Percentiles rank a stretch among this genome's conserved stretches.
These are phyloP conservation scores for Coranthus polyacanthus DNA, from an alignment of 2,797 vertebrate genomes.

Conservation along the genomic window DNA sequence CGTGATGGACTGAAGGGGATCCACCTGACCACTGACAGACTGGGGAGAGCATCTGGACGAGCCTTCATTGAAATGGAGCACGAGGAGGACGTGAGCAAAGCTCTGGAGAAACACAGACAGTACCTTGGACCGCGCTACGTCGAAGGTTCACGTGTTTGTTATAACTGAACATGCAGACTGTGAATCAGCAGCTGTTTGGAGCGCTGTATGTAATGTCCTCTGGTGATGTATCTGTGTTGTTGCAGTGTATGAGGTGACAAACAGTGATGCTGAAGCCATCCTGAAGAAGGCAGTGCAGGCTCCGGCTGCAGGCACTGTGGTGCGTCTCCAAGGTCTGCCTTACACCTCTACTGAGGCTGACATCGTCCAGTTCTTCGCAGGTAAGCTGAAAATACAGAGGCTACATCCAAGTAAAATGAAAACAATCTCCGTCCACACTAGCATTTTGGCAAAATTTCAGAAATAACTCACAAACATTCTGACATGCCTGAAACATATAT, in stretches of 20 bases:
- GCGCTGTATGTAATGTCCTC: too few relatives aligned
- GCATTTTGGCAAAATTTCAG: neutral
- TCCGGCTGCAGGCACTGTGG: slow-evolving; percentile 77
- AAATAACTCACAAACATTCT: too few relatives aligned
- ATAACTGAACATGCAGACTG: too few relatives aligned
- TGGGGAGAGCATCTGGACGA: slow-evolving; percentile 88
- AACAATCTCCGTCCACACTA: too few relatives aligned
- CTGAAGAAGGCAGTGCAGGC: slow-evolving; percentile 72
- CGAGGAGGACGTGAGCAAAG: slow-evolving; percentile 89
- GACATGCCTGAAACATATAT: too few relatives aligned
- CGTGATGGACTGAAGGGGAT: slow-evolving; percentile 89
- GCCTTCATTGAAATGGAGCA: slow-evolving; percentile 94
- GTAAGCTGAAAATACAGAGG: slow-evolving; percentile 79
- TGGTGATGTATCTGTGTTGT: neutral
- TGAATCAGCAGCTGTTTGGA: too few relatives aligned
- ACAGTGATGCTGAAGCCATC: slow-evolving; percentile 88
- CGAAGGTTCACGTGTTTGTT: slow-evolving; percentile 86
- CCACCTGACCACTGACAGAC: slow-evolving; percentile 87
- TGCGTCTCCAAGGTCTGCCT: slow-evolving; percentile 91
- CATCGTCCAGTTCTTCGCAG: slow-evolving; percentile 89
- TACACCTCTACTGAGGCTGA: slow-evolving; percentile 88
- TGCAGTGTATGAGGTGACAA: slow-evolving; percentile 91
- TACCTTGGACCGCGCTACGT: slow-evolving; percentile 94
- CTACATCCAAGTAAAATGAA: too few relatives aligned
- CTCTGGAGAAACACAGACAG: slow-evolving; percentile 91